Conservation (phyloP, 1,140 invertebrate species). For the Leptinotarsa defecta region DNA sequence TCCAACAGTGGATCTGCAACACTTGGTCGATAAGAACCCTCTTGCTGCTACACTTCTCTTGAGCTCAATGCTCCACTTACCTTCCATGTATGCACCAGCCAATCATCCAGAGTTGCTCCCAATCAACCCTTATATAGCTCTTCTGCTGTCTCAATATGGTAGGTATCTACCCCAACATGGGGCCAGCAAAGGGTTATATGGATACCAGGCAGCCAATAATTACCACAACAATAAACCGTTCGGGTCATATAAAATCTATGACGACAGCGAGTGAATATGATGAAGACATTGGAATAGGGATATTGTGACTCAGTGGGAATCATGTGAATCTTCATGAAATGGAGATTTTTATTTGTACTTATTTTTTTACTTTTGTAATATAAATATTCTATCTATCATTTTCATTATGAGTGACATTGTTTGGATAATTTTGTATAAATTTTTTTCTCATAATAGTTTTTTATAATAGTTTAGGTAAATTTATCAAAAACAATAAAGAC, state of each 20-base stretch:
- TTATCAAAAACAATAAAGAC: no score
- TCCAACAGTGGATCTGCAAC: conserved; percentile 7
- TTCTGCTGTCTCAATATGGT: conserved; percentile 66
- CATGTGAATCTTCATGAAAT: no score
- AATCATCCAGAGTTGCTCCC: conserved; percentile 63
- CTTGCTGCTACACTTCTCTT: conserved; percentile 2
- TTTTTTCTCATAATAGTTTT: no score
- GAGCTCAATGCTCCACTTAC: background rate
- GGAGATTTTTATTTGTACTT: no score
- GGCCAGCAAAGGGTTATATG: conserved; percentile 61
- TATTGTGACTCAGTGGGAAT: no score
- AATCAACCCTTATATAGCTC: conserved; percentile 62
- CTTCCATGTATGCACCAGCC: conserved; percentile 4
- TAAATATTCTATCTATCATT: no score
- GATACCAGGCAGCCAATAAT: conserved; percentile 65
- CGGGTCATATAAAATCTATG: conserved; percentile 63
- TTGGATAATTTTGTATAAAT: no score
- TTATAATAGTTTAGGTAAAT: no score
- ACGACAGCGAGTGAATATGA: conserved; percentile 38
- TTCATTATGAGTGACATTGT: no score
- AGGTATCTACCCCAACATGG: conserved; percentile 61
- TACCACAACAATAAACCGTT: conserved; percentile 68
- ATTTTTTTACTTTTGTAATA: no score
- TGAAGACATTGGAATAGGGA: no score
- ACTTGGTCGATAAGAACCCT: background rate